A percentile compares a stretch with the other conserved stretches of the same genome.
Evolutionary conservation across 2,797 vertebrate genomes (phyloP).

Genomic region (Syngnathus acus): DNA sequence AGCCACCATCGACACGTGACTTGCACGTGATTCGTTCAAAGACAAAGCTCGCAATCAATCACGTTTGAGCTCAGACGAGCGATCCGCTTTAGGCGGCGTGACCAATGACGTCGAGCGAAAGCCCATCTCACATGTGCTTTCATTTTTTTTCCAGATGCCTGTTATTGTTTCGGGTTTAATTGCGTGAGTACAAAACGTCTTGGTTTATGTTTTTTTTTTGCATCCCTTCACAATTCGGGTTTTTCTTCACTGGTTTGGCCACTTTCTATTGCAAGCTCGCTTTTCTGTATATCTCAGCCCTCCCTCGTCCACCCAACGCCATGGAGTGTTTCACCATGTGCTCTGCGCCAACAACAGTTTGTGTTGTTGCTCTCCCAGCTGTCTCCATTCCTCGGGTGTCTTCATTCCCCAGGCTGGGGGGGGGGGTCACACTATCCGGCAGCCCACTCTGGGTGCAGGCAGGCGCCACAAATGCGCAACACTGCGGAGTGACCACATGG

Average conservation of each 20-base stretch:
- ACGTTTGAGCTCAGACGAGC: neutral
- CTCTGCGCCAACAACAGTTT: conserved; percentile 46
- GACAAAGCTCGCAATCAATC: neutral
- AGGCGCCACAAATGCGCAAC: neutral
- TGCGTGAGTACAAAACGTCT: neutral
- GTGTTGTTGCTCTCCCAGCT: conserved; percentile 60
- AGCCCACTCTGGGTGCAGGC: neutral
- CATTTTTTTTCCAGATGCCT: neutral
- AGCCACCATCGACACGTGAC: neutral
- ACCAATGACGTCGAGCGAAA: neutral
- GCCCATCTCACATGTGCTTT: neutral
- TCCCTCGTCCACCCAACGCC: neutral
- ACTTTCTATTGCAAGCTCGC: neutral
- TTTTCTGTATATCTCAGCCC: no score
- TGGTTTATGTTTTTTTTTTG: neutral
- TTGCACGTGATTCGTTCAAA: neutral
- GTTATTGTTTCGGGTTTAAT: neutral
- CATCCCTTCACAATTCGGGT: neutral
- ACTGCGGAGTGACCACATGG: neutral
- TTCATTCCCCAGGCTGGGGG: conserved; percentile 5
- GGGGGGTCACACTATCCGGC: neutral
- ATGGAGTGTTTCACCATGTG: conserved; percentile 48
- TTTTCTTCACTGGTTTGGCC: neutral
- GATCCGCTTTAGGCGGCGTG: neutral
- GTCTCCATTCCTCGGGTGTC: conserved; percentile 67